Percentiles rank a stretch among this genome's conserved stretches.
phyloP scores from a whole-genome alignment of 1,140 invertebrate species.

The Drosophila eugracilis region DNA sequence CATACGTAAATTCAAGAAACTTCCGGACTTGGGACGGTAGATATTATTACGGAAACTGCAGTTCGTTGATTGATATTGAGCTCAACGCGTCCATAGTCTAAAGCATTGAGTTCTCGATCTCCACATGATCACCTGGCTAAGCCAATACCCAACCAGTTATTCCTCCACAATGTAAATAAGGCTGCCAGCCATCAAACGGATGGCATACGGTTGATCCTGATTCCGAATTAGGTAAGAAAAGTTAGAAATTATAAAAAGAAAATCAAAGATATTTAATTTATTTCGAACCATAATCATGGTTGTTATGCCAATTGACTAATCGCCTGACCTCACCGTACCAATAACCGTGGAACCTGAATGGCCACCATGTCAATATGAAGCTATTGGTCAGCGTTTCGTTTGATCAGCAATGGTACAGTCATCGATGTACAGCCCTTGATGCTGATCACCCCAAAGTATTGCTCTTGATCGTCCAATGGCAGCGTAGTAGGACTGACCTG shows the following conservation, averaged over 20 bases:
- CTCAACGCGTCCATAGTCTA: conserved; percentile 50
- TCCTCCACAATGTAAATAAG: conserved; percentile 52
- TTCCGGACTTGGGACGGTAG: conserved; percentile 47
- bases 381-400: conserved; percentile 68
- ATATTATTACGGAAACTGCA: conserved; percentile 74
- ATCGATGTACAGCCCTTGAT: conserved; percentile 66
- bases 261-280: conserved; percentile 58
- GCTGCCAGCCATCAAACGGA: conserved; percentile 50
- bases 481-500: conserved; percentile 64
- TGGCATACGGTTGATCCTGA: conserved; percentile 69
- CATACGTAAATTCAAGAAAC: conserved; percentile 71
- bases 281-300: conserved; percentile 62
- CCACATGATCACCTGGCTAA: conserved; percentile 52
- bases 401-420: conserved; percentile 65
- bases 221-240: conserved; percentile 36
- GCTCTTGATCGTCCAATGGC: conserved; percentile 54
- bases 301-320: conserved; percentile 77
- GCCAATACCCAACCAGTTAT: conserved; percentile 64
- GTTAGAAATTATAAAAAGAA: no score
- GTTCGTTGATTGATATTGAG: conserved; percentile 39
- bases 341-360: conserved; percentile 67
- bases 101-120: conserved; percentile 69
- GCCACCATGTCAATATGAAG: conserved; percentile 66
- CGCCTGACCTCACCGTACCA: conserved; percentile 72
- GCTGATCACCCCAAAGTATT: conserved; percentile 74